Base-by-base conservation (phyloP, 1,140 invertebrate genomes). In the Macrocentrus cingulum region DNA sequence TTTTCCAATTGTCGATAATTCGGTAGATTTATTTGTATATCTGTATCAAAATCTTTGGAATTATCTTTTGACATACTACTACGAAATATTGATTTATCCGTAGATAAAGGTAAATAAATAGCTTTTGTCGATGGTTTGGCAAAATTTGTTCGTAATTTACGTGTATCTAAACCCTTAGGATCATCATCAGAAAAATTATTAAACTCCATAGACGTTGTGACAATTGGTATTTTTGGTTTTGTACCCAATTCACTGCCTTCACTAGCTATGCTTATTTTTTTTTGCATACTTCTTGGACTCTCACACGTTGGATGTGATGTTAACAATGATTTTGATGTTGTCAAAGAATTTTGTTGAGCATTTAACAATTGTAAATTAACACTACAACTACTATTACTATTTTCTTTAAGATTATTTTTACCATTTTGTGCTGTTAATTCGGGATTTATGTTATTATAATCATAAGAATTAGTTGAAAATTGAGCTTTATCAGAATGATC, bases 1-100 rank as follows among this genome's bases (percentile, higher is more conserved):
- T 74, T 68, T 19, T 76, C 70, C 15, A 65, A 56, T 50, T 76
- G 70, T 20, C 68, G 68, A n/a, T 70, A 69, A n/a, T 60, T 68
- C 16, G 74, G 74, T 5, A 29, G 4, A 29, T 29, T 29, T 29
- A 29, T 29, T 29, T 29, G 25, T 29, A 29, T 63, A 4, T 75
- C 55, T 0, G 74, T 61, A 11, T 77, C 76, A 2, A 69, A 48
- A 25, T 77, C 76, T 29, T 9, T 29, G 4, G 25, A 9, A 29
- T 9, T 29, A 9, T 29, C 25, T 9, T 29, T 29, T 29, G 9
- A 4, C 9, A 29, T 29, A 5, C 4, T 5, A 29, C 4, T 5
- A 5, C 25, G 4, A 4, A 29, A 29, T 4, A 5, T 29, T 4
- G 25, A 29, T 9, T 29, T 29, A 9, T 5, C 25, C 4, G 4